A percentile compares a stretch with the other conserved stretches of the same genome.
These are phyloP conservation scores for Corythornis madagascariensis DNA, from an alignment of 2,113 vertebrate genomes.

Conservation along the genomic window DNA sequence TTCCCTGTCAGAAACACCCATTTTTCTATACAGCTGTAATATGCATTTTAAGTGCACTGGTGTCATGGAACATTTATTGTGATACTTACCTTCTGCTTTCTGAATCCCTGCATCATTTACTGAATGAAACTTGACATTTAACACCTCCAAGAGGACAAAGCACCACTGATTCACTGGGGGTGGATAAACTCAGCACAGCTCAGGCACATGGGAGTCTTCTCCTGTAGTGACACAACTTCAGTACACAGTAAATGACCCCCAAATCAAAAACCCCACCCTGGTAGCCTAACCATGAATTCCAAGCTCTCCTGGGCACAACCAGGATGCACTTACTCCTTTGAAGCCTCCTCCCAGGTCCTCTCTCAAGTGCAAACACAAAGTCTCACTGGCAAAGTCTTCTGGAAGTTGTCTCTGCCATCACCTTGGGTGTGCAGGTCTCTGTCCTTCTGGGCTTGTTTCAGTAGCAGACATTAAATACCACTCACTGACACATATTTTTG, in stretches of 20 bases:
- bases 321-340: background rate
- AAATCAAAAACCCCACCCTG: accelerated
- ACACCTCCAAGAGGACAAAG: background rate
- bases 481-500: background rate
- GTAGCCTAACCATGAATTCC: background rate
- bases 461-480: background rate
- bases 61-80: background rate
- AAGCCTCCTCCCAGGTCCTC: background rate
- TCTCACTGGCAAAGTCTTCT: background rate
- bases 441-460: background rate
- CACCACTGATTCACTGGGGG: background rate
- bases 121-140: background rate
- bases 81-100: conserved; percentile 21
- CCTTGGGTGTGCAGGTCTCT: background rate
- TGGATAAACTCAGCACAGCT: background rate
- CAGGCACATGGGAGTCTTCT: background rate
- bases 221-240: background rate
- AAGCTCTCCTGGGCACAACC: background rate
- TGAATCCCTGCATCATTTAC: background rate
- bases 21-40: background rate
- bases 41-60: background rate
- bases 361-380: background rate
- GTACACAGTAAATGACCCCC: background rate
- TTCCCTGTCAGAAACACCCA: conserved; percentile 6
- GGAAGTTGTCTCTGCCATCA: background rate